These are phyloP conservation scores for Tryphoninae sp. DNA, from an alignment of 2,888 invertebrate genomes.

Conservation along the genomic window DNA sequence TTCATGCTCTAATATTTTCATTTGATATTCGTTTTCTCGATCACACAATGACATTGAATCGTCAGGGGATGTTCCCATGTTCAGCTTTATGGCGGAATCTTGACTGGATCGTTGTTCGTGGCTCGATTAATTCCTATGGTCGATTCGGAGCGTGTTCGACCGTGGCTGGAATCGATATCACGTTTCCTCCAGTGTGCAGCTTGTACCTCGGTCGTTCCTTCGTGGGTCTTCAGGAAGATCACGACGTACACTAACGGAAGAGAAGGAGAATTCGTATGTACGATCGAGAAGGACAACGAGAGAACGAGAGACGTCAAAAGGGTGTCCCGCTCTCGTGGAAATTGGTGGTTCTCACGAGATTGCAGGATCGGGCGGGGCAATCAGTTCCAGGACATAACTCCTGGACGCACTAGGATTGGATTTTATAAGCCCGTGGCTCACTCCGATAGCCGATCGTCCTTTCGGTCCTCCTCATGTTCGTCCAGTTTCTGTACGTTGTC, in stretches of 20 bases:
- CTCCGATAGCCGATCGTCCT: slow-evolving; percentile 62
- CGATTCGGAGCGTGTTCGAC: slow-evolving; percentile 45
- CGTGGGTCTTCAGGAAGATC: not conserved
- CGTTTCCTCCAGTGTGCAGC: not conserved
- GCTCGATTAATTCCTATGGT: slow-evolving; percentile 48
- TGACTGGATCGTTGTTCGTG: not conserved
- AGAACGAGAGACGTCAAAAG: slow-evolving; percentile 48
- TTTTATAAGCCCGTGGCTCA: slow-evolving; percentile 55
- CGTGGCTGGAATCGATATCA: slow-evolving; percentile 7
- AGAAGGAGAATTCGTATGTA: not conserved
- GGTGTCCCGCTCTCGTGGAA: slow-evolving; percentile 61
- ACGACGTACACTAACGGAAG: slow-evolving; percentile 11
- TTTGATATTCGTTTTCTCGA: not conserved
- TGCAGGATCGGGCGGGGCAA: slow-evolving; percentile 70
- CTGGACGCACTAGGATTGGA: slow-evolving; percentile 55
- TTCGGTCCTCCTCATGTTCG: slow-evolving; percentile 48
- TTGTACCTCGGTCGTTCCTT: not conserved
- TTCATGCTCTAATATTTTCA: not conserved
- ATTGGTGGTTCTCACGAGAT: slow-evolving; percentile 71
- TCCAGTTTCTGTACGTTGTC: slow-evolving; percentile 46
- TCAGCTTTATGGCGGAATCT: not conserved
- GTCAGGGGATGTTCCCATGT: not conserved
- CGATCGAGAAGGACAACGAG: not conserved
- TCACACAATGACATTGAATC: not conserved
- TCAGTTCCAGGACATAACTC: slow-evolving; percentile 70